Conservation (phyloP, 2,888 invertebrate genomes). For the Lithophane ornitopus region DNA sequence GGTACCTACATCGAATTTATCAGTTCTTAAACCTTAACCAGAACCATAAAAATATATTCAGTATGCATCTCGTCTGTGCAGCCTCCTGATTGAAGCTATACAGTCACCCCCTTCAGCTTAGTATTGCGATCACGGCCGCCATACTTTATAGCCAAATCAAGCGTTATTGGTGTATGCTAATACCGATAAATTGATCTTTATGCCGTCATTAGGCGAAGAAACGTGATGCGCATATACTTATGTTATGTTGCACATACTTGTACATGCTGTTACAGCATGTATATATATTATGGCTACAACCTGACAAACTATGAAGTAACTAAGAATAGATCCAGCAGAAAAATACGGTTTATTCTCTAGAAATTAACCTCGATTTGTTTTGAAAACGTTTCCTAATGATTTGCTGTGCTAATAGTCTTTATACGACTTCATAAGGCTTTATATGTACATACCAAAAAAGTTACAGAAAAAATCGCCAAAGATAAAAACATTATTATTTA, state of each 20-base stretch:
- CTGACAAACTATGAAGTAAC: neutral
- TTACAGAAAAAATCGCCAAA: neutral
- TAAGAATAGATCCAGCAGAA: neutral
- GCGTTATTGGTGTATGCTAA: conserved; percentile 45
- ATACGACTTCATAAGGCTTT: neutral
- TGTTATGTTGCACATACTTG: neutral
- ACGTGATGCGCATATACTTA: conserved; percentile 31
- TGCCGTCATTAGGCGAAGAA: conserved; percentile 21
- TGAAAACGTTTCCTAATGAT: neutral
- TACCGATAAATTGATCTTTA: conserved; percentile 52
- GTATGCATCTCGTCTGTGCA: neutral
- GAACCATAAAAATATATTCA: conserved; percentile 6
- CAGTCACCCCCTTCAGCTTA: conserved; percentile 8
- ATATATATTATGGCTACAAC: too few relatives aligned
- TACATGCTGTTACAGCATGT: too few relatives aligned
- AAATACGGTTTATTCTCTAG: neutral
- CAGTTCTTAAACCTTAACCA: neutral
- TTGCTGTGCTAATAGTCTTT: neutral
- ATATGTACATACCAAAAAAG: neutral
- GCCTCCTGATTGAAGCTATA: conserved; percentile 6
- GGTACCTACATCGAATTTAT: neutral
- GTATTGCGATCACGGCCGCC: conserved; percentile 28
- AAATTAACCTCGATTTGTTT: neutral
- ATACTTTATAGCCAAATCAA: conserved; percentile 45
- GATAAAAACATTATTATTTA: neutral